These are phyloP conservation scores for Schizopygopsis pylzovi DNA, from an alignment of 2,797 vertebrate genomes.

Conservation along the genomic window DNA sequence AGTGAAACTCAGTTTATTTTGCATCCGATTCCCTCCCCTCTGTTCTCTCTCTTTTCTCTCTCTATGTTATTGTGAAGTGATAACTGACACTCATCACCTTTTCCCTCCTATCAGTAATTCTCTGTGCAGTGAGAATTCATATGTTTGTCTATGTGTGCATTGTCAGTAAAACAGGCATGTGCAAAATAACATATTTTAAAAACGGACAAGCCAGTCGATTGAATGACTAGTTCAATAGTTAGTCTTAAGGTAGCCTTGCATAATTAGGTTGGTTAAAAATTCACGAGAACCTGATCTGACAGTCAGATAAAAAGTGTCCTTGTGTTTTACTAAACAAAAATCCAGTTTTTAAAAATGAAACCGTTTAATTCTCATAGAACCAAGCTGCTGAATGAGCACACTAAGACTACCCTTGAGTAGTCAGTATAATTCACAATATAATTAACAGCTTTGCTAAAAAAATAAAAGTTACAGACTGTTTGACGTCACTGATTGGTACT, in stretches of 20 bases:
- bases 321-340: not conserved
- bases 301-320: not conserved
- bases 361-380: not conserved
- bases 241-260: not conserved
- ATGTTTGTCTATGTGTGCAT: constrained; percentile 2
- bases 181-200: not conserved
- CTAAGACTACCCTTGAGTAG: not conserved
- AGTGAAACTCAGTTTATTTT: constrained; percentile 59
- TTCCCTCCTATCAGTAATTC: constrained; percentile 59
- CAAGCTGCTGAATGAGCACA: not conserved
- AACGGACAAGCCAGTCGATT: not conserved
- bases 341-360: not conserved
- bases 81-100: constrained; percentile 66
- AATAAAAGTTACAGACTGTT: not conserved
- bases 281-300: not conserved
- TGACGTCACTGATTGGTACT: not conserved
- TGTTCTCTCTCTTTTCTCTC: constrained; percentile 18
- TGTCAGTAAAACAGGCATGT: not conserved
- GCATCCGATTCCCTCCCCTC: constrained; percentile 43
- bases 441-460: not conserved
- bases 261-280: not conserved
- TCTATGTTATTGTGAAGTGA: constrained; percentile 67
- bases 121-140: constrained; percentile 53
- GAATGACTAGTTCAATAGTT: not conserved
- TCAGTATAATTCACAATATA: not conserved